Conservation (phyloP, 2,113 vertebrate genomes). For the Protomyctophum bolini region DNA sequence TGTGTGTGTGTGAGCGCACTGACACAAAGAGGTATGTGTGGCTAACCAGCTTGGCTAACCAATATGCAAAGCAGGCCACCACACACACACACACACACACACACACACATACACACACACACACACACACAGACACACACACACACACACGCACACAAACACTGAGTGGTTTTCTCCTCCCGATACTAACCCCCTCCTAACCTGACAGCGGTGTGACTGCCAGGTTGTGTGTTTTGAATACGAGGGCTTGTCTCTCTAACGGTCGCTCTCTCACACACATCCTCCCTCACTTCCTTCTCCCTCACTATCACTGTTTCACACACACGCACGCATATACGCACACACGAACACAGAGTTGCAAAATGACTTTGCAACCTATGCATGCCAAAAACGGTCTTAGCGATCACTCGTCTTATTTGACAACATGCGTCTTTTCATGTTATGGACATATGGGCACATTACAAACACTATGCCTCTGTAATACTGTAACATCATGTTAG, state of each 20-base stretch:
- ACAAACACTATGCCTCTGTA: too few species aligned
- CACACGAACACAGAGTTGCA: conserved; percentile 4
- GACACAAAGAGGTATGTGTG: not conserved
- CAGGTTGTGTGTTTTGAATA: conserved; percentile 23
- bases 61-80: not conserved
- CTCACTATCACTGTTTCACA: conserved; percentile 49
- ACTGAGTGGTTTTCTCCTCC: not conserved
- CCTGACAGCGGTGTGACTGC: not conserved
- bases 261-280: conserved; percentile 48
- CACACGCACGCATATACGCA: conserved; percentile 9
- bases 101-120: not conserved
- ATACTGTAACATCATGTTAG: too few species aligned
- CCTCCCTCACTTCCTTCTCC: conserved; percentile 52
- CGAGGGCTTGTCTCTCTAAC: conserved; percentile 39
- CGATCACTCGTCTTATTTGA: too few species aligned
- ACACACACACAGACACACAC: not conserved
- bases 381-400: too few species aligned
- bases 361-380: too few species aligned
- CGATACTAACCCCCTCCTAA: not conserved
- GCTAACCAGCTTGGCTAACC: not conserved
- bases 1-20: not conserved
- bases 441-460: too few species aligned
- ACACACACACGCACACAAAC: not conserved
- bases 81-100: not conserved
- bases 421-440: too few species aligned